These are phyloP conservation scores for honey bee (Apis mellifera) DNA, from an alignment of 1,140 invertebrate species.

Conservation along the genomic window DNA sequence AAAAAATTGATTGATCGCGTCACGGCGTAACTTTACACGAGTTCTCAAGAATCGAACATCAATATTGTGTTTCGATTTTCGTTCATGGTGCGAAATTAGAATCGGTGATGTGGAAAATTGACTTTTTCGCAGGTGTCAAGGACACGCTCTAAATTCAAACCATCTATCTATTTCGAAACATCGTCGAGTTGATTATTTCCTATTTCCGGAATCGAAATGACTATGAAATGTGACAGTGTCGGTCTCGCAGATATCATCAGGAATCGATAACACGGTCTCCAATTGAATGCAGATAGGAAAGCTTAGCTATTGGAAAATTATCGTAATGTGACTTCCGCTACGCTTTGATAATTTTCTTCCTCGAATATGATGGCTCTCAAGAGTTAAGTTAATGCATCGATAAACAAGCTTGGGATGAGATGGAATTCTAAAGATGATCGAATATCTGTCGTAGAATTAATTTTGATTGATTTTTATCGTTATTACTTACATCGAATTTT, in stretches of 20 bases:
- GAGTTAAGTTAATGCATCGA: constrained; percentile 2
- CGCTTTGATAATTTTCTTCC: constrained; percentile 23
- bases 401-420: constrained; percentile 1
- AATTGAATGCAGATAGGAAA: constrained; percentile 23
- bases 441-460: background rate
- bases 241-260: constrained; percentile 21
- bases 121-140: constrained; percentile 36
- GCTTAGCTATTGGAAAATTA: constrained; percentile 36
- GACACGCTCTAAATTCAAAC: constrained; percentile 22
- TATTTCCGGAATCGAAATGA: constrained; percentile 44
- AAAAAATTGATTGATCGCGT: background rate
- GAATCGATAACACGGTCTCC: background rate
- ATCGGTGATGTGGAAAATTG: constrained; percentile 19
- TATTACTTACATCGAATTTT: background rate
- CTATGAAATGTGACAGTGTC: constrained; percentile 16
- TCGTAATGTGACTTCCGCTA: constrained; percentile 36
- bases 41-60: background rate
- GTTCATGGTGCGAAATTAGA: background rate
- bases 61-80: background rate
- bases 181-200: constrained; percentile 33
- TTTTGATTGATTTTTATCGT: background rate
- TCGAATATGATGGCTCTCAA: background rate
- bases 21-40: background rate
- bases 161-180: constrained; percentile 17
- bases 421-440: background rate